Evolutionary conservation across 2,113 vertebrate species (phyloP).

Genomic region (Hystrix brachyura): DNA sequence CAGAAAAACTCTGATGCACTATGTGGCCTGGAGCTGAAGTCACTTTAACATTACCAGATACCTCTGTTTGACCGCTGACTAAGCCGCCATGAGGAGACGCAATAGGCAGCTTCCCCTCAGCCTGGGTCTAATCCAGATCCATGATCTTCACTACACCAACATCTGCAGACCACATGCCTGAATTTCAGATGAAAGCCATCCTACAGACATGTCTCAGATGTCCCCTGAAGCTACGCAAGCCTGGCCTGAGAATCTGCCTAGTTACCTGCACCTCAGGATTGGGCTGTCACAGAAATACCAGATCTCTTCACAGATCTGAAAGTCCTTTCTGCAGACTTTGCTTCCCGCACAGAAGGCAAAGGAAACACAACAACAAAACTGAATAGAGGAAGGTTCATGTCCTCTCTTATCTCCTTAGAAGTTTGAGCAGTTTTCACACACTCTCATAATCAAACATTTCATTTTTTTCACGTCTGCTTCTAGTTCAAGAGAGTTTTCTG

Average conservation of each 20-base stretch:
- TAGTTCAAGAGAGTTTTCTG: slow-evolving; percentile 30
- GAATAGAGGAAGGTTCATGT: not conserved
- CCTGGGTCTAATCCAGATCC: not conserved
- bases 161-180: not conserved
- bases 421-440: not conserved
- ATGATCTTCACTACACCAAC: not conserved
- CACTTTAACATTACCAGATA: slow-evolving; percentile 88
- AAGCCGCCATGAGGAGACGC: not conserved
- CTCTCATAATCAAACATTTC: not conserved
- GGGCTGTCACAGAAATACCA: not conserved
- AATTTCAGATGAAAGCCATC: slow-evolving; percentile 20
- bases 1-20: slow-evolving; percentile 93
- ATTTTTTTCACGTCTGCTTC: not conserved
- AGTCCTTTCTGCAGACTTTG: not conserved
- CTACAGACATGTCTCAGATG: not conserved
- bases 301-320: not conserved
- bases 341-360: not conserved
- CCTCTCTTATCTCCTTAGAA: not conserved
- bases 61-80: not conserved
- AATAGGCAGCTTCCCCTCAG: not conserved
- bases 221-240: not conserved
- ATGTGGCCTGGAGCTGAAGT: slow-evolving; percentile 92
- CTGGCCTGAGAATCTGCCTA: not conserved
- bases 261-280: not conserved
- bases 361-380: not conserved